Conservation (phyloP, 1,140 invertebrate genomes). For the Tetramorium simillimum region DNA sequence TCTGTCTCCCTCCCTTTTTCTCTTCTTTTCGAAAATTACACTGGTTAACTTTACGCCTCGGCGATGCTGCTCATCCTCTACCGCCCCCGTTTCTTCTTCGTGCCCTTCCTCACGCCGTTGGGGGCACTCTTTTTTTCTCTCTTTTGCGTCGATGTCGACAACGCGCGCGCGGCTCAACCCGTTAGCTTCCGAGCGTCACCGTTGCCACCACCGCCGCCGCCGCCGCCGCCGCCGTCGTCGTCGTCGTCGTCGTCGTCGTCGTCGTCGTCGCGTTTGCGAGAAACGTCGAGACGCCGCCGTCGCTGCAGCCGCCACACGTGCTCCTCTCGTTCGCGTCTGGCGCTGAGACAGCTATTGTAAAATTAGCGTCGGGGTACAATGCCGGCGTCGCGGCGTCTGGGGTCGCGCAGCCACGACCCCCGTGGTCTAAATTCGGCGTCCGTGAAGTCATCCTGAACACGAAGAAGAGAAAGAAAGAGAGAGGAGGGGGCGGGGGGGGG, state of each 20-base stretch:
- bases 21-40: slow-evolving; percentile 33
- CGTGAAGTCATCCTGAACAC: slow-evolving; percentile 56
- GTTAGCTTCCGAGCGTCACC: slow-evolving; percentile 61
- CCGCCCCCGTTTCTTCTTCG: slow-evolving; percentile 15
- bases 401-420: slow-evolving; percentile 81
- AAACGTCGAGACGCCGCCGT: slow-evolving; percentile 70
- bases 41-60: slow-evolving; percentile 56
- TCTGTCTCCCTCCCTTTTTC: background rate
- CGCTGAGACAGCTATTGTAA: slow-evolving; percentile 81
- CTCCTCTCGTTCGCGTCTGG: slow-evolving; percentile 64
- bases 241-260: slow-evolving; percentile 29
- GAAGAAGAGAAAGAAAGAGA: slow-evolving; percentile 10
- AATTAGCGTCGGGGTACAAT: slow-evolving; percentile 85
- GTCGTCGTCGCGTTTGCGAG: slow-evolving; percentile 48
- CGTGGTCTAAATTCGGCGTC: slow-evolving; percentile 81
- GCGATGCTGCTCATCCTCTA: slow-evolving; percentile 46
- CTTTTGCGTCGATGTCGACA: slow-evolving; percentile 24
- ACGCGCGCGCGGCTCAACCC: slow-evolving; percentile 42
- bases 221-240: background rate
- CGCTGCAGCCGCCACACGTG: slow-evolving; percentile 70
- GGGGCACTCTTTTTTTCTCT: slow-evolving; percentile 18
- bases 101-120: slow-evolving; percentile 16
- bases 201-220: slow-evolving; percentile 11
- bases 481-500: background rate
- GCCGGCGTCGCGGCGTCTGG: slow-evolving; percentile 84